Conservation (phyloP, 2,888 invertebrate genomes). For the Pristionchus japonicus region DNA sequence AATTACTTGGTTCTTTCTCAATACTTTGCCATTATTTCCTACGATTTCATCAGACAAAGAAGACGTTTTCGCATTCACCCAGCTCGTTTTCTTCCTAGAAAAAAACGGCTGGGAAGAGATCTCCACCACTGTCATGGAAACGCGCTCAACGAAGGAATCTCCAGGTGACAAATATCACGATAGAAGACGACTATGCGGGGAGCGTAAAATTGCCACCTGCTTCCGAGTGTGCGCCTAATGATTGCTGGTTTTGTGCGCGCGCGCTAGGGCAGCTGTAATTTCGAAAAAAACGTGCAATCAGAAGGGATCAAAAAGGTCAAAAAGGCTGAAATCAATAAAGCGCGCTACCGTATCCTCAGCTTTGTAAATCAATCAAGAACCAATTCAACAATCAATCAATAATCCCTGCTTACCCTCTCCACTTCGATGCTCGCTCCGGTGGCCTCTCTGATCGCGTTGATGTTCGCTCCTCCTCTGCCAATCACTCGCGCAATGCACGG, state of each 20-base stretch:
- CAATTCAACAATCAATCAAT: background rate
- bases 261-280: background rate
- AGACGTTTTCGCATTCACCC: no score
- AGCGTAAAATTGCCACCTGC: background rate
- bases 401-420: background rate
- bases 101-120: no score
- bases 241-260: background rate
- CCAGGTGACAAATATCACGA: background rate
- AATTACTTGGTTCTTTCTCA: background rate
- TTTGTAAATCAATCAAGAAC: background rate
- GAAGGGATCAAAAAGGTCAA: background rate
- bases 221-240: background rate
- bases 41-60: no score
- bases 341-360: background rate
- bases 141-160: background rate
- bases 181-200: background rate
- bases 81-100: no score
- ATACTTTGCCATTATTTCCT: no score
- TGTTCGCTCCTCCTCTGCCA: constrained; percentile 95
- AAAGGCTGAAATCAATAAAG: background rate
- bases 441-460: constrained; percentile 95
- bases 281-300: background rate
- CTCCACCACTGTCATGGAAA: background rate
- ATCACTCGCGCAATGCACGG: constrained; percentile 96
- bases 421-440: constrained; percentile 91